phyloP scores from a whole-genome alignment of 92 coral and sea anemone genomes.

The Phenganax subtilis region DNA sequence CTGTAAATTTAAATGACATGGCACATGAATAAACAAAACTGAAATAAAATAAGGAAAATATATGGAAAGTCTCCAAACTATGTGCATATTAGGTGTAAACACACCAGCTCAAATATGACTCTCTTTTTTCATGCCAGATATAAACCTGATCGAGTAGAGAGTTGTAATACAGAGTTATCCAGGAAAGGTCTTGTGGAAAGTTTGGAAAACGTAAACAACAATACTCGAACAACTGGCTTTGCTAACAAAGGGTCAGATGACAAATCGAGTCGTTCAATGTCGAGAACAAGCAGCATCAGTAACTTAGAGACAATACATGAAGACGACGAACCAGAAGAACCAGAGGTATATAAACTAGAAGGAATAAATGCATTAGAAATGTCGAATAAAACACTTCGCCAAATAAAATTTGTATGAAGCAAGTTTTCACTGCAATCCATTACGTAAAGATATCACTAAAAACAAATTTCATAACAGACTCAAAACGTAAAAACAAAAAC shows the following conservation, averaged over 20 bases:
- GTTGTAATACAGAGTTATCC: constrained; percentile 8
- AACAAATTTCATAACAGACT: too few species aligned
- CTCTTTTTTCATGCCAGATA: background rate
- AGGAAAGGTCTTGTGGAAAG: constrained; percentile 19
- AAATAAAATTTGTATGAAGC: too few species aligned
- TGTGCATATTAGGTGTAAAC: too few species aligned
- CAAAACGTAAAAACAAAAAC: too few species aligned
- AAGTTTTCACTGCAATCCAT: too few species aligned
- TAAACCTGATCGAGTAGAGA: background rate
- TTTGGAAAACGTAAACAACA: constrained; percentile 26
- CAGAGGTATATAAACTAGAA: constrained; percentile 24
- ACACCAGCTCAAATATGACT: too few species aligned
- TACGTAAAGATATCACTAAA: too few species aligned
- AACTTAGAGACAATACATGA: constrained; percentile 40
- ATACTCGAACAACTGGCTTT: background rate
- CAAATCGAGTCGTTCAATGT: constrained; percentile 41
- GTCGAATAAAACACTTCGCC: background rate
- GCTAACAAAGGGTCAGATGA: constrained; percentile 17
- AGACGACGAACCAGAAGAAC: constrained; percentile 32
- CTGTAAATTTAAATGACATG: too few species aligned
- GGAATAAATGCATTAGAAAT: background rate
- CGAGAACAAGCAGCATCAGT: constrained; percentile 35
- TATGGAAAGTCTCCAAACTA: too few species aligned
- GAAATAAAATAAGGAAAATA: too few species aligned
- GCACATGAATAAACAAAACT: too few species aligned